These are phyloP conservation scores for Heliopora coerulea DNA, from an alignment of 92 coral and sea anemone species.

Conservation along the genomic window DNA sequence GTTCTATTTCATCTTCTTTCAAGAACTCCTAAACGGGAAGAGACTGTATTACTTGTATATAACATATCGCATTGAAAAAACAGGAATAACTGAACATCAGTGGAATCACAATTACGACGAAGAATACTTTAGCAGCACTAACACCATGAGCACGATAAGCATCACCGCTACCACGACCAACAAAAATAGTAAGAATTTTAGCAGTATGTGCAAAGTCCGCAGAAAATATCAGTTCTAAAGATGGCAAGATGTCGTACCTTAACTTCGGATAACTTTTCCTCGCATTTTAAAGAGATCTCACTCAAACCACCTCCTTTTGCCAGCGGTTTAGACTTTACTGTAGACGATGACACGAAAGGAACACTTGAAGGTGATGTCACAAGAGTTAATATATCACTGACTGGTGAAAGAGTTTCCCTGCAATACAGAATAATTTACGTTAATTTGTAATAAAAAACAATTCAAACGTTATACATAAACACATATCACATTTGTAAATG, in stretches of 20 bases:
- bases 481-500: too few species aligned
- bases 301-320: slow-evolving; percentile 46
- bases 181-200: too few species aligned
- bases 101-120: too few species aligned
- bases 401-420: slow-evolving; percentile 42
- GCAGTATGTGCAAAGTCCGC: too few species aligned
- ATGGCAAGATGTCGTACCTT: neutral
- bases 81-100: too few species aligned
- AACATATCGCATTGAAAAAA: neutral
- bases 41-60: neutral
- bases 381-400: slow-evolving; percentile 31
- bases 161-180: too few species aligned
- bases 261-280: slow-evolving; percentile 28
- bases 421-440: neutral
- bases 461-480: too few species aligned
- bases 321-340: slow-evolving; percentile 59
- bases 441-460: too few species aligned
- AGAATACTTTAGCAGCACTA: too few species aligned
- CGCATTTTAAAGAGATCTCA: slow-evolving; percentile 31
- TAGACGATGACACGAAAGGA: slow-evolving; percentile 59
- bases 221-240: too few species aligned
- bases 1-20: slow-evolving; percentile 16
- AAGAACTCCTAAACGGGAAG: slow-evolving; percentile 13
- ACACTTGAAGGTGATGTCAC: slow-evolving; percentile 42
- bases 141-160: too few species aligned